These are phyloP conservation scores for Phenganax marumi DNA, from an alignment of 92 coral and sea anemone genomes.

Conservation along the genomic window DNA sequence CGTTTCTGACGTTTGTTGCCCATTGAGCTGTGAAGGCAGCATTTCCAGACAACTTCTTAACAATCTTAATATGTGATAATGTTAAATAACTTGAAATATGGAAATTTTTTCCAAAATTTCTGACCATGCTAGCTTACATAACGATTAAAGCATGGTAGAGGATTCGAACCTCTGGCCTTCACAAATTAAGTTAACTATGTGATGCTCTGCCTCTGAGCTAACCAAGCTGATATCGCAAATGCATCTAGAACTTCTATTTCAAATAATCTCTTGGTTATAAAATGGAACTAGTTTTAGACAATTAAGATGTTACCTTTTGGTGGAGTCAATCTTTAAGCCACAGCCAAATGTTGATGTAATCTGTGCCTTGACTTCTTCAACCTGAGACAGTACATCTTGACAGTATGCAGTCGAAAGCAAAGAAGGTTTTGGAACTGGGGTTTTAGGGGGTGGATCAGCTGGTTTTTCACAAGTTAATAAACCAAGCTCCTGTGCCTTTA, in stretches of 20 bases:
- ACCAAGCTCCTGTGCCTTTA: constrained; percentile 24
- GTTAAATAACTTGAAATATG: neutral
- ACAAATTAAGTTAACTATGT: too few species aligned
- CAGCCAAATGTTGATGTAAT: constrained; percentile 38
- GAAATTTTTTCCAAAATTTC: neutral
- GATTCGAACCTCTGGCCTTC: constrained; percentile 16
- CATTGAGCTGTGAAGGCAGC: constrained; percentile 42
- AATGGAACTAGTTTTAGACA: too few species aligned
- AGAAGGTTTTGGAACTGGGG: constrained; percentile 46
- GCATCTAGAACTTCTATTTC: neutral
- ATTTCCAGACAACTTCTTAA: constrained; percentile 32
- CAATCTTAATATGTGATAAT: constrained; percentile 18
- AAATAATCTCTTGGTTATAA: constrained; percentile 9
- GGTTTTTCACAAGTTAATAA: constrained; percentile 8
- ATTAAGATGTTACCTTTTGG: constrained; percentile 37
- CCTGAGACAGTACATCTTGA: constrained; percentile 48
- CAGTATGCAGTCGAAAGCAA: constrained; percentile 56
- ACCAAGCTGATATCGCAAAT: too few species aligned
- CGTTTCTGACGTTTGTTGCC: constrained; percentile 33
- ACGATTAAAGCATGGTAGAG: constrained; percentile 7
- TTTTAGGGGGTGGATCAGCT: constrained; percentile 41
- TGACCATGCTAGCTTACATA: neutral
- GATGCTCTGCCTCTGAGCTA: too few species aligned
- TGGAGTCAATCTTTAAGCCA: constrained; percentile 45
- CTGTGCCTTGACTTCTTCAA: constrained; percentile 41